A percentile compares a stretch with the other conserved stretches of the same genome.
phyloP scores from a whole-genome alignment of 2,113 vertebrate genomes.

The Centropus unirufus region DNA sequence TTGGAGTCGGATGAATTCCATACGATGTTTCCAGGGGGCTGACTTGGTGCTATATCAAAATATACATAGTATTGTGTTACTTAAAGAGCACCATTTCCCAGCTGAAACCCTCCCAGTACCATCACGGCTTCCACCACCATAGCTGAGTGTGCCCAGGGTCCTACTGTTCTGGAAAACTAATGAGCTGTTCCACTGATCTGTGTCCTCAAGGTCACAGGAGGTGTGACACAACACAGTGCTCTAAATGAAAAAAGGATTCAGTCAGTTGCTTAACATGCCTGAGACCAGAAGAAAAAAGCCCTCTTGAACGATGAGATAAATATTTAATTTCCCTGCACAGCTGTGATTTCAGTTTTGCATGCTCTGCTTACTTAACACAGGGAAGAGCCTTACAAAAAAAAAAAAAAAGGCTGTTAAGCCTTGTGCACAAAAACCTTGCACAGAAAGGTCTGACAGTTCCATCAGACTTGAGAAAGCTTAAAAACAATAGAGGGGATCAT shows the following conservation, averaged over 20 bases:
- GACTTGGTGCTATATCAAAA: conserved; percentile 87
- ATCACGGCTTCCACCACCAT: not conserved
- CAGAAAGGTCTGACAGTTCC: not conserved
- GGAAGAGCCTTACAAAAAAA: not conserved
- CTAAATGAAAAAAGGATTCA: conserved; percentile 50
- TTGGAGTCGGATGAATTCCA: conserved; percentile 97
- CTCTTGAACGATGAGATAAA: conserved; percentile 46
- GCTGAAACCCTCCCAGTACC: not conserved
- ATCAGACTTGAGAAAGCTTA: not conserved
- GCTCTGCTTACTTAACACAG: not conserved
- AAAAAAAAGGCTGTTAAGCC: not conserved
- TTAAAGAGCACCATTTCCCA: not conserved
- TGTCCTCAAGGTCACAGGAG: conserved; percentile 52
- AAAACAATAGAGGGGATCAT: accelerated
- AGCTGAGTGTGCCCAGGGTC: not conserved
- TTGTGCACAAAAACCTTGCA: not conserved
- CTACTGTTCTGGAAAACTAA: conserved; percentile 25
- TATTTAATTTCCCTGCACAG: conserved; percentile 62
- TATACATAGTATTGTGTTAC: not conserved
- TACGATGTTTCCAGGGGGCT: conserved; percentile 92
- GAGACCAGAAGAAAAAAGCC: conserved; percentile 47
- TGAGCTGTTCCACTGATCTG: conserved; percentile 34
- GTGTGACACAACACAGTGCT: conserved; percentile 29
- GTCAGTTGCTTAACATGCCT: conserved; percentile 34
- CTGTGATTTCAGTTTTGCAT: conserved; percentile 23